phyloP scores from a whole-genome alignment of 2,113 vertebrate species.

The Trichechus manatus region DNA sequence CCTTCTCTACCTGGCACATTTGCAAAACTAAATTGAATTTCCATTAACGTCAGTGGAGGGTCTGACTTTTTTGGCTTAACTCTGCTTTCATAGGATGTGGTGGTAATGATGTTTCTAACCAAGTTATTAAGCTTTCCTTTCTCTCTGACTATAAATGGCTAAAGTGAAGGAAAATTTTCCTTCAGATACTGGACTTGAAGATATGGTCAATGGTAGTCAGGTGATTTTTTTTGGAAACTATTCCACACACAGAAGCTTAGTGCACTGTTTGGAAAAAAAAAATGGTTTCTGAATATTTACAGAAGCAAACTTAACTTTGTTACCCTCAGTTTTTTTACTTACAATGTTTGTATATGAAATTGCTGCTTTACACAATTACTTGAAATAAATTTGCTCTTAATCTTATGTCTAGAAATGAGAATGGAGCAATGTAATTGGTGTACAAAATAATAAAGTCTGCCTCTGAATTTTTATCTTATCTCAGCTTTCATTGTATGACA shows the following conservation, averaged over 20 bases:
- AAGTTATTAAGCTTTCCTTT: background rate
- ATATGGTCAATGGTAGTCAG: background rate
- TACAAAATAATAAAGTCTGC: background rate
- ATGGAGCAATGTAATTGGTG: background rate
- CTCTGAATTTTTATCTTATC: background rate
- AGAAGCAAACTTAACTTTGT: background rate
- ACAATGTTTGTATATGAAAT: background rate
- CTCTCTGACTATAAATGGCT: background rate
- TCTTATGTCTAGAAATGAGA: background rate
- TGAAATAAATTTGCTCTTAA: constrained; percentile 2
- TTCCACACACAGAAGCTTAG: background rate
- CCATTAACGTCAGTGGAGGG: background rate
- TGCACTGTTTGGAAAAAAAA: background rate
- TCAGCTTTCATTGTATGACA: background rate
- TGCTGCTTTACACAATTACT: background rate
- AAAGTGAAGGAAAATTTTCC: background rate
- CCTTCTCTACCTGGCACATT: background rate
- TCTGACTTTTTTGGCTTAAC: background rate
- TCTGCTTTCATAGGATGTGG: background rate
- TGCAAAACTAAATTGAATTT: background rate
- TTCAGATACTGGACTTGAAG: background rate
- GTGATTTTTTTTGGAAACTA: background rate
- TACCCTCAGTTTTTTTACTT: background rate
- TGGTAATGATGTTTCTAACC: background rate
- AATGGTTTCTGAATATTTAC: background rate